phyloP scores from a whole-genome alignment of 2,113 vertebrate genomes.

The Paramormyrops kingsleyae region DNA sequence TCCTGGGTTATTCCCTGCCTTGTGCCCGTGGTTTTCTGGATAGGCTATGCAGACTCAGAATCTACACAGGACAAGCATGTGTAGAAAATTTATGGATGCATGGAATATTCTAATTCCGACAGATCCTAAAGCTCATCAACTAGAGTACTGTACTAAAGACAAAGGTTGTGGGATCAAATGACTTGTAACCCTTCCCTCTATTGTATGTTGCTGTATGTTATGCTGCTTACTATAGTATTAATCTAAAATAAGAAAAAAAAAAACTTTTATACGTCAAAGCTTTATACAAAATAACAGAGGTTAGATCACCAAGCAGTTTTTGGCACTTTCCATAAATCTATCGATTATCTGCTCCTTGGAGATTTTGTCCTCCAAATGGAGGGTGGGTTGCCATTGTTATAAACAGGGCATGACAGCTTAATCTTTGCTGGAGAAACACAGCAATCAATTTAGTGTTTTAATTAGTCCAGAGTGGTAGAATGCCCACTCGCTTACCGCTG shows the following conservation, averaged over 20 bases:
- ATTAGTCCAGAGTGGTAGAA: background rate
- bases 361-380: background rate
- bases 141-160: background rate
- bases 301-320: background rate
- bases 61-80: background rate
- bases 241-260: background rate
- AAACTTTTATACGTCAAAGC: background rate
- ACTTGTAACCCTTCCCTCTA: background rate
- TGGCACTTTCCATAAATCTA: background rate
- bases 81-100: background rate
- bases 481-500: background rate
- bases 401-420: background rate
- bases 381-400: background rate
- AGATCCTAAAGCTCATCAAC: background rate
- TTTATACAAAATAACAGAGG: background rate
- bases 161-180: background rate
- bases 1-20: background rate
- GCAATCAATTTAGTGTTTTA: conserved; percentile 2
- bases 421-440: background rate
- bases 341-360: background rate
- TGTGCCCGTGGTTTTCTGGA: background rate
- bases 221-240: background rate
- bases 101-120: background rate
- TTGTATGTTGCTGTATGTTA: background rate
- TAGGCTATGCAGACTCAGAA: background rate